phyloP scores from a whole-genome alignment of 2,888 invertebrate genomes.

The Tinea pellionella region DNA sequence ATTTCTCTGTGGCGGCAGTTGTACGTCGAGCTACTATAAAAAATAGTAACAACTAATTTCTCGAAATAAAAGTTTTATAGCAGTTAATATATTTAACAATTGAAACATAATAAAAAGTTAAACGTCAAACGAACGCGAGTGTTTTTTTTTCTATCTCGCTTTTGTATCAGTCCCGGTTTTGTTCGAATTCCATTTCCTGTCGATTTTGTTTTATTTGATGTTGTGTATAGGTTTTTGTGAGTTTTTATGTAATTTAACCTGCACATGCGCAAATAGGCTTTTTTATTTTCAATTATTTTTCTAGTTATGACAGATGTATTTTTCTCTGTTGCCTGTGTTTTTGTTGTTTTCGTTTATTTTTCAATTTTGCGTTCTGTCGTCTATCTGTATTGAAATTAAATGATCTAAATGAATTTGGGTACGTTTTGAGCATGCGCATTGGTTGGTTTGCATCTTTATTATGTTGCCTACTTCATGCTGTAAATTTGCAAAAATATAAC shows the following conservation, averaged over 20 bases:
- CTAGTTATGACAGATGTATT: background rate
- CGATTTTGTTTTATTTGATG: conserved; percentile 11
- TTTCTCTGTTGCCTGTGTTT: background rate
- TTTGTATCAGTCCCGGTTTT: background rate
- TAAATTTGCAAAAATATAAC: no score
- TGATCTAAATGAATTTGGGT: background rate
- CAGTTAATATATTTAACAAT: background rate
- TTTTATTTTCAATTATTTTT: conserved; percentile 5
- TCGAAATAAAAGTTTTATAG: no score
- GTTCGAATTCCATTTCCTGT: conserved; percentile 11
- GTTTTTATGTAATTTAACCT: conserved; percentile 8
- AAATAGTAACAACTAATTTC: no score
- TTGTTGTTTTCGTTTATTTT: background rate
- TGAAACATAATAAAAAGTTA: no score
- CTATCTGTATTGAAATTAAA: background rate
- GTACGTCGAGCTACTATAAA: no score
- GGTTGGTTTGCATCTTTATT: no score
- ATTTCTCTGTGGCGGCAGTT: no score
- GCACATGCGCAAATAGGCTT: background rate
- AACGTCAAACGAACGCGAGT: background rate
- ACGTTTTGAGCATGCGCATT: no score
- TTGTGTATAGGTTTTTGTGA: conserved; percentile 9
- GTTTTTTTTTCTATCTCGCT: conserved; percentile 2
- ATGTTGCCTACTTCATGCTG: no score
- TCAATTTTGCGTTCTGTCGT: background rate